These are phyloP conservation scores for Drosophila mimica DNA, from an alignment of 2,888 invertebrate genomes.

Conservation along the genomic window DNA sequence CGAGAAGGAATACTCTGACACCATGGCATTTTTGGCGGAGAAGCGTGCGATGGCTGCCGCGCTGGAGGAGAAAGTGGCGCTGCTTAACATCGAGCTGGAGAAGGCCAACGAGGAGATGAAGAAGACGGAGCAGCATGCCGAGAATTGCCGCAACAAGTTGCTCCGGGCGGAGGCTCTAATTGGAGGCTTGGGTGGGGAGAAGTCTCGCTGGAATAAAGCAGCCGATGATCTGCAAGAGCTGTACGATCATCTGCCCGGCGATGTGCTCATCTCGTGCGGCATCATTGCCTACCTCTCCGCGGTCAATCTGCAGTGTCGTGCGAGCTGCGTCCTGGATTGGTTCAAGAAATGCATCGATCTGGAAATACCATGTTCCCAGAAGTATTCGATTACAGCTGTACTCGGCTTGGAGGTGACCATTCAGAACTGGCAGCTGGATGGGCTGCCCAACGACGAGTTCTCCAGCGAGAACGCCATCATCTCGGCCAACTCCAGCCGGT, in stretches of 20 bases:
- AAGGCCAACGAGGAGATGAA: slow-evolving; percentile 92
- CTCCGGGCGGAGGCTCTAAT: slow-evolving; percentile 94
- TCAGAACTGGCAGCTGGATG: slow-evolving; percentile 92
- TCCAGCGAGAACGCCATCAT: slow-evolving; percentile 96
- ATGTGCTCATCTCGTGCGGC: slow-evolving; percentile 94
- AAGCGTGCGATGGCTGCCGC: slow-evolving; percentile 92
- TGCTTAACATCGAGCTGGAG: slow-evolving; percentile 89
- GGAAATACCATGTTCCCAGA: slow-evolving; percentile 91
- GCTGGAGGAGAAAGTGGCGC: slow-evolving; percentile 91
- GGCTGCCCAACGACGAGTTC: slow-evolving; percentile 92
- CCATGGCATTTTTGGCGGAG: slow-evolving; percentile 93
- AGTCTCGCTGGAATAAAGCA: slow-evolving; percentile 92
- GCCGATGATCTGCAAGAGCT: slow-evolving; percentile 90
- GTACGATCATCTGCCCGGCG: slow-evolving; percentile 94
- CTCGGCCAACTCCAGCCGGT: slow-evolving; percentile 92
- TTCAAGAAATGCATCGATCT: slow-evolving; percentile 88
- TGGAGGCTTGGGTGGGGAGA: slow-evolving; percentile 94
- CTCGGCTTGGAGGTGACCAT: slow-evolving; percentile 93
- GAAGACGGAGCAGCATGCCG: slow-evolving; percentile 91
- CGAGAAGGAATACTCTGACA: slow-evolving; percentile 92
- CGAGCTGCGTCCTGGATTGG: slow-evolving; percentile 89
- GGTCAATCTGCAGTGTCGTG: slow-evolving; percentile 90
- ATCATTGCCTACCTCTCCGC: slow-evolving; percentile 96
- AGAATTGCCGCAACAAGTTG: slow-evolving; percentile 93
- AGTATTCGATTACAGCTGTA: slow-evolving; percentile 90